These are phyloP conservation scores for Sebastes melanostomus DNA, from an alignment of 2,797 vertebrate genomes.

Conservation along the genomic window DNA sequence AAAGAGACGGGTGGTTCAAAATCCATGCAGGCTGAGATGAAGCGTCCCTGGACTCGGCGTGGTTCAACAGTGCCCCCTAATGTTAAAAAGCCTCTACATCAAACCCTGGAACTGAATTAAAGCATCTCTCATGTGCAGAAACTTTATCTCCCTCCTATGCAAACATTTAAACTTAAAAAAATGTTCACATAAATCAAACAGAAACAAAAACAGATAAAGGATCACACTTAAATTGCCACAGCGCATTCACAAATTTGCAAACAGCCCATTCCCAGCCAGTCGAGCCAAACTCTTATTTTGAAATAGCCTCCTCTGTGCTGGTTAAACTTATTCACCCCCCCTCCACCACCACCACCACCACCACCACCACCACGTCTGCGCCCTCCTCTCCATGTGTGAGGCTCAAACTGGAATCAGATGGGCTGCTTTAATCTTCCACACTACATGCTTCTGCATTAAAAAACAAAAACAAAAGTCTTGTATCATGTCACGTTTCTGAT, in stretches of 20 bases:
- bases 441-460: constrained; percentile 19
- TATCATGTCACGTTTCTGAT: constrained; percentile 12
- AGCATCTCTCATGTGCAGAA: neutral
- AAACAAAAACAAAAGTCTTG: neutral
- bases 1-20: constrained; percentile 24
- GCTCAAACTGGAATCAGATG: constrained; percentile 66
- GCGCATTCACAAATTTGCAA: neutral
- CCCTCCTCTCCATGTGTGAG: constrained; percentile 59
- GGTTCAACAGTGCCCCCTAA: constrained; percentile 74
- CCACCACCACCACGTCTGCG: too few relatives aligned
- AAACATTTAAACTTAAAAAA: constrained; percentile 2
- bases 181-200: neutral
- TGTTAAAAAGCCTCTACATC: constrained; percentile 14
- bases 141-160: neutral
- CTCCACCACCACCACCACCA: neutral
- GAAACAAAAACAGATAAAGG: neutral
- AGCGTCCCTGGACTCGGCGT: neutral
- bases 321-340: constrained; percentile 24
- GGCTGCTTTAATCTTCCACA: constrained; percentile 50
- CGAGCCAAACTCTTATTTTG: constrained; percentile 62
- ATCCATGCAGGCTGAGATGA: neutral
- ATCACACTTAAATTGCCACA: neutral
- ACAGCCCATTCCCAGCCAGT: neutral
- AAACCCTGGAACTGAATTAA: neutral
- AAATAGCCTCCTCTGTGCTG: constrained; percentile 24